These are phyloP conservation scores for Neolamprologus cancellatus DNA, from an alignment of 2,113 vertebrate species.

Conservation along the genomic window DNA sequence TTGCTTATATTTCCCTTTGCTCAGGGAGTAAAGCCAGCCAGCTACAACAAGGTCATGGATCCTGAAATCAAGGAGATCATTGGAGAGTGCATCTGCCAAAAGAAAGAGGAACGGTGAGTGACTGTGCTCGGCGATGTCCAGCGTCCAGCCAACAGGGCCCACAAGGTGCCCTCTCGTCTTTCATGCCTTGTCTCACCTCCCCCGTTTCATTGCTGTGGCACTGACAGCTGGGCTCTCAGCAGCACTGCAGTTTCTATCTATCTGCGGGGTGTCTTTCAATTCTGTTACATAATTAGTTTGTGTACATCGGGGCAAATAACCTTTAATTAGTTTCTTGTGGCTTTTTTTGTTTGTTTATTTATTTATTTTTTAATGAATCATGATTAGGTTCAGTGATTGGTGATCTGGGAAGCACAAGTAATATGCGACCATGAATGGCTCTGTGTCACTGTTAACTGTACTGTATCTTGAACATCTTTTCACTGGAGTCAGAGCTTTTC, in stretches of 20 bases:
- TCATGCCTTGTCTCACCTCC: neutral
- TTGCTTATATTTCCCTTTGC: constrained; percentile 22
- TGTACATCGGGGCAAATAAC: neutral
- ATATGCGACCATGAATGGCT: neutral
- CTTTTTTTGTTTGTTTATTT: neutral
- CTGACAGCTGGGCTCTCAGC: constrained; percentile 34
- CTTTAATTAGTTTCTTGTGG: neutral
- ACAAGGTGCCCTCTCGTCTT: constrained; percentile 25
- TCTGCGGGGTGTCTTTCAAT: constrained; percentile 11
- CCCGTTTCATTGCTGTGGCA: neutral
- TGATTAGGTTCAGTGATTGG: neutral
- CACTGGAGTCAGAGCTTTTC: neutral
- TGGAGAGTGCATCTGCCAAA: constrained; percentile 95
- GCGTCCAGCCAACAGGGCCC: neutral
- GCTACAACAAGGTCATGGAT: constrained; percentile 91
- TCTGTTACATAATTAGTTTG: constrained; percentile 23
- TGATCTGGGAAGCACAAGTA: neutral
- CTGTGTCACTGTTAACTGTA: neutral
- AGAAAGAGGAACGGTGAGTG: constrained; percentile 92
- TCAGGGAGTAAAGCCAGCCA: constrained; percentile 93
- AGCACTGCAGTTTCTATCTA: constrained; percentile 9
- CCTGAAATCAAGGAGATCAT: constrained; percentile 97
- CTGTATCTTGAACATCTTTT: neutral
- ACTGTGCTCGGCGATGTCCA: neutral
- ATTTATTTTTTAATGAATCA: neutral